A percentile compares a stretch with the other conserved stretches of the same genome.
These are phyloP conservation scores for Zeus faber DNA, from an alignment of 2,113 vertebrate genomes.

Conservation along the genomic window DNA sequence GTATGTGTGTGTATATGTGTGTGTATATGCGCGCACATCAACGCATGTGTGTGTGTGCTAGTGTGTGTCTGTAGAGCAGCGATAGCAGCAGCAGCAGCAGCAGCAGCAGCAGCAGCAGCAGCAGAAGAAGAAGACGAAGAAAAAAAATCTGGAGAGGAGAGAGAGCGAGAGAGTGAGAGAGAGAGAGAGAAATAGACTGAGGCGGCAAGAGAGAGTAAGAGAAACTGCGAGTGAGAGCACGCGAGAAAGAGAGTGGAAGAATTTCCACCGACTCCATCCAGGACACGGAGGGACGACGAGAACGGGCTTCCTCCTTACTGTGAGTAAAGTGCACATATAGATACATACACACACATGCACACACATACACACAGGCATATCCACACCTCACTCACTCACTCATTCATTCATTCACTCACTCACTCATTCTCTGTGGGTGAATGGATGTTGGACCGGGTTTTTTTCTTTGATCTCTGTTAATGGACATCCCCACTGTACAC, in stretches of 20 bases:
- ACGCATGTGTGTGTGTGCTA: constrained; percentile 25
- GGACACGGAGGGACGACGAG: constrained; percentile 34
- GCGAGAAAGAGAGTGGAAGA: constrained; percentile 29
- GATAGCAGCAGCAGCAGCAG: background rate
- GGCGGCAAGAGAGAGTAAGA: constrained; percentile 15
- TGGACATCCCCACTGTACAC: too few species aligned
- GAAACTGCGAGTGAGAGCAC: too few species aligned
- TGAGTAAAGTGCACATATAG: constrained; percentile 48
- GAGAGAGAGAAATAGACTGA: constrained; percentile 4
- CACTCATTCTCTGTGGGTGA: background rate
- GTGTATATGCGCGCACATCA: too few species aligned
- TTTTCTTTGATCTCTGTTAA: too few species aligned
- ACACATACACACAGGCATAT: too few species aligned
- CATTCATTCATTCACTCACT: background rate
- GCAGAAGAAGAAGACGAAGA: background rate
- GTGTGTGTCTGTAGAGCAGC: constrained; percentile 15
- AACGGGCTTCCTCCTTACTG: constrained; percentile 33
- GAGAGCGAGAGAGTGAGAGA: constrained; percentile 11
- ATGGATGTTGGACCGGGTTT: too few species aligned
- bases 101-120: background rate
- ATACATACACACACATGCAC: constrained; percentile 22
- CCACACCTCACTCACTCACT: constrained; percentile 17
- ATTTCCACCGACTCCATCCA: constrained; percentile 29
- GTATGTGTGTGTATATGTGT: constrained; percentile 34
- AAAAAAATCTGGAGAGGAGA: background rate